Conservation (phyloP, 2,888 invertebrate species). For the Trichopoda pennipes region DNA sequence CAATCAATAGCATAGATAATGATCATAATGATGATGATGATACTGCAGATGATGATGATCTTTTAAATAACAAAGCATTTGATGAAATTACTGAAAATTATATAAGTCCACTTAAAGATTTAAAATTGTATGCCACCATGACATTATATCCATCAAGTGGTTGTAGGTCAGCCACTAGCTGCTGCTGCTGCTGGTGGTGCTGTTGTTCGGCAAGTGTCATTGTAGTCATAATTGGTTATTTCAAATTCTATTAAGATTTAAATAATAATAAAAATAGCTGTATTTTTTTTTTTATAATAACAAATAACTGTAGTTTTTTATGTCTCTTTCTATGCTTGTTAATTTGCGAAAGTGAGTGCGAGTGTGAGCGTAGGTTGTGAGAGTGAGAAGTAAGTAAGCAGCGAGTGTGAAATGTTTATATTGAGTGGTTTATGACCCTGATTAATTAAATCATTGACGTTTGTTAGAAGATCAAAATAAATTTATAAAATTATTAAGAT, state of each 20-base stretch:
- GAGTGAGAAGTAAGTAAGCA: not conserved
- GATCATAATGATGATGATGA: constrained; percentile 8
- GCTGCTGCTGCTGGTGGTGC: too few relatives aligned
- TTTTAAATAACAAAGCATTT: constrained; percentile 34
- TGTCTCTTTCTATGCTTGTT: not conserved
- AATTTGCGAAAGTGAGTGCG: too few relatives aligned
- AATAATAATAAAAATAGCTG: constrained; percentile 32
- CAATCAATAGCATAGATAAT: constrained; percentile 14
- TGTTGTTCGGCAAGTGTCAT: constrained; percentile 36
- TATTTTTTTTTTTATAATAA: constrained; percentile 32
- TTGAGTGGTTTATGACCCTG: too few relatives aligned
- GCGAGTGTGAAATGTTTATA: not conserved
- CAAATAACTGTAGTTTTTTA: not conserved
- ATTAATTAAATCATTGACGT: too few relatives aligned
- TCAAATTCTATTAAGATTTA: constrained; percentile 58
- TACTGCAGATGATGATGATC: constrained; percentile 32
- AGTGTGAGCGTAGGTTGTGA: not conserved
- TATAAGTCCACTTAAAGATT: constrained; percentile 49
- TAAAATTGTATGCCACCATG: constrained; percentile 59
- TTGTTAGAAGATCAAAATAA: too few relatives aligned
- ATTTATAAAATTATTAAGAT: too few relatives aligned
- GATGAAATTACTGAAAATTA: constrained; percentile 58
- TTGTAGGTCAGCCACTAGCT: constrained; percentile 50
- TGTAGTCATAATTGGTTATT: constrained; percentile 57
- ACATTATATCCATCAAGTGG: constrained; percentile 44